phyloP scores from a whole-genome alignment of 2,797 vertebrate species.

The Sebastes vulpes region DNA sequence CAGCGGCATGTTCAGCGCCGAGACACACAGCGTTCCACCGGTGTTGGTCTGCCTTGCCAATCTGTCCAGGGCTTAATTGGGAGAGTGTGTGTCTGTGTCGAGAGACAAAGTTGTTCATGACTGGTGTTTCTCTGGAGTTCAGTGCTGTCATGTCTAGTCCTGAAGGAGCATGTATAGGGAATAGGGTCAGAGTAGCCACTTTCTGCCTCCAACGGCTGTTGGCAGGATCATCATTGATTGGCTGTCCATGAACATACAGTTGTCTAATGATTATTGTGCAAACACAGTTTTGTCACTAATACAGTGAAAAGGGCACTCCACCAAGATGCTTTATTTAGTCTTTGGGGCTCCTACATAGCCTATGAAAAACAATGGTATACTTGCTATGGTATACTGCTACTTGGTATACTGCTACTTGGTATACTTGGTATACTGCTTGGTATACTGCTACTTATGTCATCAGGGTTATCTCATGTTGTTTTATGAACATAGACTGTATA shows the following conservation, averaged over 20 bases:
- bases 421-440: too few species aligned
- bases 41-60: constrained; percentile 27
- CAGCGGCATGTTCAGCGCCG: constrained; percentile 1
- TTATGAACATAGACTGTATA: not conserved
- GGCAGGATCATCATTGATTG: not conserved
- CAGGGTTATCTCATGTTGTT: not conserved
- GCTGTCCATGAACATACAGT: not conserved
- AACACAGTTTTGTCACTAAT: not conserved
- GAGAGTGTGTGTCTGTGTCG: not conserved
- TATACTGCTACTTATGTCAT: not conserved
- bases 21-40: constrained; percentile 2
- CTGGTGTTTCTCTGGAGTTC: constrained; percentile 3
- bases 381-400: too few species aligned
- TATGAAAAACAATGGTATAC: not conserved
- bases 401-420: too few species aligned
- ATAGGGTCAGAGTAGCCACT: not conserved
- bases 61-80: constrained; percentile 5
- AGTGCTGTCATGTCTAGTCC: not conserved
- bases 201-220: not conserved
- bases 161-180: not conserved
- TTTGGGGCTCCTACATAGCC: not conserved
- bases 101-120: not conserved
- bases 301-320: too few species aligned
- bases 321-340: not conserved
- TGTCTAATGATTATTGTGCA: not conserved